Base-by-base conservation (phyloP, 2,113 vertebrate species). In the Embiotoca jacksoni region DNA sequence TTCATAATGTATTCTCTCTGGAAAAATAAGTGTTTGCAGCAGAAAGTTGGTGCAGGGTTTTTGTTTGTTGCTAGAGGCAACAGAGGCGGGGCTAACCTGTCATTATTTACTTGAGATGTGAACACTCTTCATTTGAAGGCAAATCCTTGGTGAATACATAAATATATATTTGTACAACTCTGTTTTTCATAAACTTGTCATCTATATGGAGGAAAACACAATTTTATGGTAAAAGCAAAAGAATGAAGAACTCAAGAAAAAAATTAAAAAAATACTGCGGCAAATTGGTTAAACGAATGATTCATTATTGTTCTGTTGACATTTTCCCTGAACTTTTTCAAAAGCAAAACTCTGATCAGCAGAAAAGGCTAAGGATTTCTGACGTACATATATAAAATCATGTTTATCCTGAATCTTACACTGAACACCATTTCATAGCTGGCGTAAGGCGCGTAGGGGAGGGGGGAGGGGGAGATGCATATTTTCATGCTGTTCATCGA, bases 141-240 rank as follows among this genome's bases (percentile, higher is more conserved):
- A 92, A 90, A 86, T 79, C 74, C 75, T 80, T 31, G 93, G 92
- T 91, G 89, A 90, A 81, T 64, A 89, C 80, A 90, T 76, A 84
- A 70, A 82, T 77, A 89, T 66, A 80, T 75, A 73, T 78, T 74
- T 75, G 31, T 79, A 83, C 54, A 83, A 59, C 59, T 70, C 72
- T 47, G 3, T 69, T 53, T 74, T 72, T 50, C 36, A 30, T 49
- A 72, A 78, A 73, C 30, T 31, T 15, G 50, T 70, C 69, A 67
- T 68, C 14, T 53, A 14, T 49, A n/a, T n/a, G 16, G 58, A 79
- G 49, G 23, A 69, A 23, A 60, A 80, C 31, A 84, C 56, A 80
- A 15, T 6, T 67, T 55, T 10, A 52, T 70, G 81, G 57, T 71
- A 61, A 69, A 39, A 14, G 1, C 23, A 23, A 78, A 39, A 70